Percentiles rank a stretch among this genome's conserved stretches.
phyloP scores from a whole-genome alignment of 1,140 invertebrate species.

The Parapsyche elsis region DNA sequence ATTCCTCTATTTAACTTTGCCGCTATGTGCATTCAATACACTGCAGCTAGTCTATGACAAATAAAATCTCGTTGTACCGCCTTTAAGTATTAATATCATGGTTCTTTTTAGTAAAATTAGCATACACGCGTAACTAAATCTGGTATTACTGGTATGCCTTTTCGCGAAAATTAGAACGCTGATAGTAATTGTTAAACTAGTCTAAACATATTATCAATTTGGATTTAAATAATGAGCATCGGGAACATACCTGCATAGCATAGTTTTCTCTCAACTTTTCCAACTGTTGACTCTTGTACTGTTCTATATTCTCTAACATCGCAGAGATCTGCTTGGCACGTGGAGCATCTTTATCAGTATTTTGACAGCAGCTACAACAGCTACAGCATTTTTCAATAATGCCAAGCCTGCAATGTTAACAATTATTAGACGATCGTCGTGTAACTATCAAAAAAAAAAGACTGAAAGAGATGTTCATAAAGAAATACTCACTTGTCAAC shows the following conservation, averaged over 20 bases:
- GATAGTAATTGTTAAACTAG: neutral
- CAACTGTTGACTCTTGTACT: conserved; percentile 88
- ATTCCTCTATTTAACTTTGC: too few relatives aligned
- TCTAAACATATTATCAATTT: too few relatives aligned
- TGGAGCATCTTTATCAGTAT: conserved; percentile 74
- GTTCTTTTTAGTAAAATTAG: too few relatives aligned
- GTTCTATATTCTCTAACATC: conserved; percentile 90
- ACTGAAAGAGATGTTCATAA: too few relatives aligned
- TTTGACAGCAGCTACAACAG: conserved; percentile 72
- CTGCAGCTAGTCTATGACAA: too few relatives aligned
- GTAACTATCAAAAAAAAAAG: neutral
- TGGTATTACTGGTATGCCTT: neutral
- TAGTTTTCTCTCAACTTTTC: conserved; percentile 92
- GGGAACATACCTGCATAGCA: conserved; percentile 78
- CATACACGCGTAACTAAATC: too few relatives aligned
- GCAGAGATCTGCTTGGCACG: conserved; percentile 84
- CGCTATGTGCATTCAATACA: too few relatives aligned
- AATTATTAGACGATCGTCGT: neutral
- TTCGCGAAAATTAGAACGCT: neutral
- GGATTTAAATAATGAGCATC: neutral
- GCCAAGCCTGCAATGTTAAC: conserved; percentile 68
- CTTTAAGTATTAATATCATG: too few relatives aligned
- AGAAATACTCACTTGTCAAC: conserved; percentile 74
- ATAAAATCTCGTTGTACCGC: too few relatives aligned
- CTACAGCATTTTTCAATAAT: conserved; percentile 73